Percentiles rank a stretch among this genome's conserved stretches.
phyloP scores from a whole-genome alignment of 2,113 vertebrate species.

The Carassius carassius region DNA sequence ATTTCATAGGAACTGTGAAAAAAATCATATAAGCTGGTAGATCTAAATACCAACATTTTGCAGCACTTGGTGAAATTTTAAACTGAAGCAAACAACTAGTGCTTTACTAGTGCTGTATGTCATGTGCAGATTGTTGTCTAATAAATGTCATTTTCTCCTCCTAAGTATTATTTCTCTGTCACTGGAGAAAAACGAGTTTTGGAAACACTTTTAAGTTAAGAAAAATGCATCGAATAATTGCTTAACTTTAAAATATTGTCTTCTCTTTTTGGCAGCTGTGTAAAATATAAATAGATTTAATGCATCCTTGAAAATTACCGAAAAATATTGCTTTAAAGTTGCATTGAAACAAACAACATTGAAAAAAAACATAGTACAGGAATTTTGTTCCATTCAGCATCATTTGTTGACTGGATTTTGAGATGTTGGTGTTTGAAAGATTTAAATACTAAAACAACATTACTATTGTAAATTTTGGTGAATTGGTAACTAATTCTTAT shows the following conservation, averaged over 20 bases:
- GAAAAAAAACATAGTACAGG: no score
- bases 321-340: neutral
- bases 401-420: neutral
- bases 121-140: neutral
- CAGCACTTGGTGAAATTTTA: conserved; percentile 5
- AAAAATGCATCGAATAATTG: no score
- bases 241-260: neutral
- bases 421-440: neutral
- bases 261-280: neutral
- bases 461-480: no score
- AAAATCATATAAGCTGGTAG: neutral
- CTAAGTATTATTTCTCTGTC: neutral
- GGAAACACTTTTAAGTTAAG: no score
- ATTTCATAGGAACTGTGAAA: no score
- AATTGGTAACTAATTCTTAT: no score
- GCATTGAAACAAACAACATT: neutral
- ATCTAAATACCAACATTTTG: neutral
- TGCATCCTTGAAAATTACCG: neutral
- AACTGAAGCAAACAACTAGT: neutral
- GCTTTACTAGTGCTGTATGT: neutral
- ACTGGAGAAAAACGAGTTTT: neutral
- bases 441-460: neutral
- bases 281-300: neutral
- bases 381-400: no score
- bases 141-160: neutral